Evolutionary conservation across 2,797 vertebrate species (phyloP).

Genomic region (Pseudopleuronectes americanus): DNA sequence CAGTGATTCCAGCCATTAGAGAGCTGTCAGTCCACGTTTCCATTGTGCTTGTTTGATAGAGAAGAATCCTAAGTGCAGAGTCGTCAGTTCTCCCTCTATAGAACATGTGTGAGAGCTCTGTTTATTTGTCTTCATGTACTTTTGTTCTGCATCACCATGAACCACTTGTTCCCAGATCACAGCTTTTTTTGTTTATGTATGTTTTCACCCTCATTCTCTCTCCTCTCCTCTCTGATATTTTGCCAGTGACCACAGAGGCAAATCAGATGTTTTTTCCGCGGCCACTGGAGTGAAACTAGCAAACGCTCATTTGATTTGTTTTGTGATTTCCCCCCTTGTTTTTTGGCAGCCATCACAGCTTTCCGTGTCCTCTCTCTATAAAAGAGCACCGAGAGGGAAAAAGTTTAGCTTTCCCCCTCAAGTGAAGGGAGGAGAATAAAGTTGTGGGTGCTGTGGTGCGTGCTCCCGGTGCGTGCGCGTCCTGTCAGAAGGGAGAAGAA

Average conservation of each 20-base stretch:
- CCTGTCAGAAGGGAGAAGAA: too few relatives aligned
- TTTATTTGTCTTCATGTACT: conserved; percentile 19
- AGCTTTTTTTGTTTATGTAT: conserved; percentile 10
- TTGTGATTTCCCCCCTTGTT: conserved; percentile 24
- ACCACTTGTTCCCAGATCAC: conserved; percentile 49
- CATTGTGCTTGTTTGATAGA: background rate
- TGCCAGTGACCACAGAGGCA: conserved; percentile 60
- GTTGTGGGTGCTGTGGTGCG: conserved; percentile 35
- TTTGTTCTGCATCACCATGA: conserved; percentile 31
- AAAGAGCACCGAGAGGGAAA: conserved; percentile 53
- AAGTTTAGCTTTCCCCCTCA: conserved; percentile 37
- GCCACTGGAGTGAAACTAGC: conserved; percentile 66
- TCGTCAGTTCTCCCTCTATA: background rate
- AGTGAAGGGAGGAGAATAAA: conserved; percentile 49
- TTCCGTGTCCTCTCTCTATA: conserved; percentile 47
- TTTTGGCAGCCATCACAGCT: conserved; percentile 56
- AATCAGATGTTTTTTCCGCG: conserved; percentile 73
- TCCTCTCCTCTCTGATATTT: conserved; percentile 53
- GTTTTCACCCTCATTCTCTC: conserved; percentile 13
- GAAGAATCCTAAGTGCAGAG: conserved; percentile 1
- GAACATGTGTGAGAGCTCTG: conserved; percentile 21
- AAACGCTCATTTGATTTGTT: conserved; percentile 70
- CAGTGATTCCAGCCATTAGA: conserved; percentile 9
- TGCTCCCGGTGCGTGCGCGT: conserved; percentile 22
- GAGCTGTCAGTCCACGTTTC: background rate